A percentile compares a stretch with the other conserved stretches of the same genome.
These are phyloP conservation scores for Apostichopus japonicus DNA, from an alignment of 35 echinoderm and acorn worm species.

Conservation along the genomic window DNA sequence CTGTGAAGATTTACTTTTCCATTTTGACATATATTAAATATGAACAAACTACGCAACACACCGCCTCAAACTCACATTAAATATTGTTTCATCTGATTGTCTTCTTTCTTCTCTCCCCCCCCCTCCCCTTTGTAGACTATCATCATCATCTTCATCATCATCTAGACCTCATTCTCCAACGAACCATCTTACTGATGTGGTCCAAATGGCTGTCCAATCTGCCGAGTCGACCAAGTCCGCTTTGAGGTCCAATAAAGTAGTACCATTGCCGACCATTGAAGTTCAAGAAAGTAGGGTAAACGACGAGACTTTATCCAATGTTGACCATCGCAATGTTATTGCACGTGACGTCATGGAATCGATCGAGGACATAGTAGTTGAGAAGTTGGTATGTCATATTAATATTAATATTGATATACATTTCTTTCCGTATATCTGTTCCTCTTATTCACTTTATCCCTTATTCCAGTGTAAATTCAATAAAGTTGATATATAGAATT, in stretches of 20 bases:
- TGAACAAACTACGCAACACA: too few relatives aligned
- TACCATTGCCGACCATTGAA: not conserved
- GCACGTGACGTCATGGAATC: constrained; percentile 31
- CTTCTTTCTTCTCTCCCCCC: not conserved
- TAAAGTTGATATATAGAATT: too few relatives aligned
- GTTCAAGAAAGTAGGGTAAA: not conserved
- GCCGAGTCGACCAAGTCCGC: not conserved
- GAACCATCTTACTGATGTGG: not conserved
- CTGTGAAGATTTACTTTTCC: too few relatives aligned
- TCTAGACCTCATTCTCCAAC: not conserved
- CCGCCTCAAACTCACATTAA: too few relatives aligned
- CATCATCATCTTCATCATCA: not conserved
- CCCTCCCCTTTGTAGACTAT: not conserved
- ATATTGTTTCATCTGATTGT: not conserved
- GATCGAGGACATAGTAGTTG: not conserved
- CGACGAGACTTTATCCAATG: not conserved
- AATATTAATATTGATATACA: too few relatives aligned
- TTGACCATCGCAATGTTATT: not conserved
- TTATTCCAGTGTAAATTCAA: too few relatives aligned
- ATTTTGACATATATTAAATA: too few relatives aligned
- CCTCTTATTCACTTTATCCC: too few relatives aligned
- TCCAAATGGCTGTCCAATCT: not conserved
- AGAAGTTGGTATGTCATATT: not conserved
- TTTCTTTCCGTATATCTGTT: too few relatives aligned
- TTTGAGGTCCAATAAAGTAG: not conserved